These are phyloP conservation scores for Dreissena polymorpha DNA, from an alignment of 1,140 invertebrate genomes.

Conservation along the genomic window DNA sequence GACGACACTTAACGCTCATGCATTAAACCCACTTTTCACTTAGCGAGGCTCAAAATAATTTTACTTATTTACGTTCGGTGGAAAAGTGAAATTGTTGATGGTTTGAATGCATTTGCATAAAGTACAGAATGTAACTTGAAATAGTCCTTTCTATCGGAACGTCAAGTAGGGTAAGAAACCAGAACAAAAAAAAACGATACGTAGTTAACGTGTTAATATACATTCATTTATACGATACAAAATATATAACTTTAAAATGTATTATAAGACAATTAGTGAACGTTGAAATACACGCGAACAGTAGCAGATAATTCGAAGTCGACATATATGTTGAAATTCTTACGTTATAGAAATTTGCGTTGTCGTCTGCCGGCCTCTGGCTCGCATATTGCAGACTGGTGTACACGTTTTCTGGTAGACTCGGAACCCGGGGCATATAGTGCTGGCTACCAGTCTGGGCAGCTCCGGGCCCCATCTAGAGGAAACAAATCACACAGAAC, in stretches of 20 bases:
- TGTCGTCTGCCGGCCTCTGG: slow-evolving; percentile 14
- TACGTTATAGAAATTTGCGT: neutral
- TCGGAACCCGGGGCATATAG: slow-evolving; percentile 40
- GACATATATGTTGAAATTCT: neutral
- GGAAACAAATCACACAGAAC: neutral
- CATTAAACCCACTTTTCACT: too few relatives aligned
- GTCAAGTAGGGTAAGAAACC: neutral
- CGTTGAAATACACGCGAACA: too few relatives aligned
- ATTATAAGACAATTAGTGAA: too few relatives aligned
- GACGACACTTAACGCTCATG: too few relatives aligned
- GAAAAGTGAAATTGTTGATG: neutral
- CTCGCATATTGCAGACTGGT: slow-evolving; percentile 25
- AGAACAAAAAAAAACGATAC: too few relatives aligned
- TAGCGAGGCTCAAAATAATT: neutral
- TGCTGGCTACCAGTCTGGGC: slow-evolving; percentile 12
- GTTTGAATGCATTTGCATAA: neutral
- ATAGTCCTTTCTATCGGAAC: neutral
- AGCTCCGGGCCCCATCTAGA: neutral
- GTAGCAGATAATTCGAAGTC: too few relatives aligned
- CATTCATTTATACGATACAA: too few relatives aligned
- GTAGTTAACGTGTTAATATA: too few relatives aligned
- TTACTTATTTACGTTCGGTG: neutral
- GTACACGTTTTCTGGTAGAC: slow-evolving; percentile 35
- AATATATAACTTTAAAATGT: too few relatives aligned
- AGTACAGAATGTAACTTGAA: neutral